Conservation (phyloP, 2,797 vertebrate species). For the Syngnathus acus region DNA sequence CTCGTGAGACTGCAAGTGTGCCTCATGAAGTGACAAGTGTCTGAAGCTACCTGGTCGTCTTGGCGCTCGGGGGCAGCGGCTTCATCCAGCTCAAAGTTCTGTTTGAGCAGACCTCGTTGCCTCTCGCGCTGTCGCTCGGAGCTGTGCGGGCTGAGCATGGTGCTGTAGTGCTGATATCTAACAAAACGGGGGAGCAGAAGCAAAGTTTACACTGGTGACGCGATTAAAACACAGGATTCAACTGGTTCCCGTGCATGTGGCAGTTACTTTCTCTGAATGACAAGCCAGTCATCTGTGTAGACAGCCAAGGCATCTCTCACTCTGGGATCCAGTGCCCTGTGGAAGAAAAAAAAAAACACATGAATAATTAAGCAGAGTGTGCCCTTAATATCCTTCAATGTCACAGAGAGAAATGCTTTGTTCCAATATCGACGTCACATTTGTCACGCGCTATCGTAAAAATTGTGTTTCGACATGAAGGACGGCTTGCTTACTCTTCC, state of each 20-base stretch:
- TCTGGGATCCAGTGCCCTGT: slow-evolving; percentile 78
- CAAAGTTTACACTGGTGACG: not conserved
- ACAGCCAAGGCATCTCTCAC: slow-evolving; percentile 81
- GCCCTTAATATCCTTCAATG: slow-evolving; percentile 45
- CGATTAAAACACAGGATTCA: slow-evolving; percentile 29
- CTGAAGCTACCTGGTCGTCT: slow-evolving; percentile 72
- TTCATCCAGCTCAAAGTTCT: slow-evolving; percentile 83
- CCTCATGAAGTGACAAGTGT: not conserved
- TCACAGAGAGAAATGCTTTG: slow-evolving; percentile 33
- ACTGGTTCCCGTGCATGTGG: slow-evolving; percentile 13
- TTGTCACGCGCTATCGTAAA: slow-evolving; percentile 30
- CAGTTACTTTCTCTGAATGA: slow-evolving; percentile 83
- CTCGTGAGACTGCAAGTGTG: not conserved
- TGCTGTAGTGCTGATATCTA: slow-evolving; percentile 81
- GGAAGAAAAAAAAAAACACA: slow-evolving; percentile 41
- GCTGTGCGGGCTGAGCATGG: slow-evolving; percentile 69
- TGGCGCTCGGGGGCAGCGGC: slow-evolving; percentile 67
- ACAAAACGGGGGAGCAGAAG: not conserved
- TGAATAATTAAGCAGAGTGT: slow-evolving; percentile 53
- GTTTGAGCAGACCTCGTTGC: slow-evolving; percentile 76
- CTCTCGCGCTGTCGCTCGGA: slow-evolving; percentile 78
- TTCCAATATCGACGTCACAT: slow-evolving; percentile 30
- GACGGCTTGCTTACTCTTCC: slow-evolving; percentile 64
- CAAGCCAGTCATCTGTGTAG: slow-evolving; percentile 88
- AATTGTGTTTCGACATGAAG: slow-evolving; percentile 1